These are phyloP conservation scores for Sinotaia quadrata DNA, from an alignment of 2,888 invertebrate genomes.

Conservation along the genomic window DNA sequence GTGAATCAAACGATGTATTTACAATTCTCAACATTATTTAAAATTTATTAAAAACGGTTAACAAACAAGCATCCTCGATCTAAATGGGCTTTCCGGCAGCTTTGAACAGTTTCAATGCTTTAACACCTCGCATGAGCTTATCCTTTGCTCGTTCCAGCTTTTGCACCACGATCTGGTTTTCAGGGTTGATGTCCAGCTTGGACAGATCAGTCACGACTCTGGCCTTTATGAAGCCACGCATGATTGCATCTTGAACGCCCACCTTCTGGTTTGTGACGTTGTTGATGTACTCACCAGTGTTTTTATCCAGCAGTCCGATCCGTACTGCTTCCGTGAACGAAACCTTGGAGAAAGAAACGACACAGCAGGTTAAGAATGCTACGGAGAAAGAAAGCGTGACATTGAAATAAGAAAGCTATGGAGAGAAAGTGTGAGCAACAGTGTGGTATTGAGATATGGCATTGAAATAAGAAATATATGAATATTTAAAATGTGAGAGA, in stretches of 20 bases:
- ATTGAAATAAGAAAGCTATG: too few species aligned
- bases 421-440: too few species aligned
- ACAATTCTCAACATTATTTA: too few species aligned
- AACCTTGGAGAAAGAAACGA: slow-evolving; percentile 23
- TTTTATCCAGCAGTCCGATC: slow-evolving; percentile 57
- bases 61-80: background rate
- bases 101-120: slow-evolving; percentile 60
- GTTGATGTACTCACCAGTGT: slow-evolving; percentile 66
- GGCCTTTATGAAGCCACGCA: slow-evolving; percentile 70
- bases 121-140: slow-evolving; percentile 60
- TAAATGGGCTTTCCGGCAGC: slow-evolving; percentile 4
- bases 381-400: too few species aligned
- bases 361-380: too few species aligned
- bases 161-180: slow-evolving; percentile 66
- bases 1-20: too few species aligned
- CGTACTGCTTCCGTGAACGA: slow-evolving; percentile 56
- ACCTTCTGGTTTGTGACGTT: slow-evolving; percentile 60
- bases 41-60: too few species aligned
- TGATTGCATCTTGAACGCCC: slow-evolving; percentile 68
- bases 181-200: slow-evolving; percentile 66
- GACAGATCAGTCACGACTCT: slow-evolving; percentile 60
- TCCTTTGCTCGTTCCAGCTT: slow-evolving; percentile 57
- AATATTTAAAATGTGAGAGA: background rate
- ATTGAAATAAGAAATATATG: background rate
- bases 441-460: too few species aligned